Evolutionary conservation across 2,888 invertebrate species (phyloP).

Genomic region (Tortricodes alternella): DNA sequence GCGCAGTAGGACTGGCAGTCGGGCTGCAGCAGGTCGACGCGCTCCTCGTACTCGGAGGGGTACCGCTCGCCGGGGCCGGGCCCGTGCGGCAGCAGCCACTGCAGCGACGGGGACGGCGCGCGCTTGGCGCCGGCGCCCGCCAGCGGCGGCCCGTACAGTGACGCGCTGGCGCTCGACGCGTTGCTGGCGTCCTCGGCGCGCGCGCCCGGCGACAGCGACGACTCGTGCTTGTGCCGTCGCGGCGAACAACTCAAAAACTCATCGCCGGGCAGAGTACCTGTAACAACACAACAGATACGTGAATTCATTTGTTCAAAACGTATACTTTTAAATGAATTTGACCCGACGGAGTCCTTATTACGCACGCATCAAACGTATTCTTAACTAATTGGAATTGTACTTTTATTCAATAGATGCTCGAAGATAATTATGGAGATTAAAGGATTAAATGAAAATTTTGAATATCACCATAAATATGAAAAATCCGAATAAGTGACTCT

Average conservation of each 20-base stretch:
- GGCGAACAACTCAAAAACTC: constrained; percentile 87
- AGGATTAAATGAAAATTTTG: too few relatives aligned
- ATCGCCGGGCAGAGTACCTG: constrained; percentile 91
- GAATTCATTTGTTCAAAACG: background rate
- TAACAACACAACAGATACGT: constrained; percentile 57
- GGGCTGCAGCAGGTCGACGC: constrained; percentile 79
- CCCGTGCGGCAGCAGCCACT: constrained; percentile 88
- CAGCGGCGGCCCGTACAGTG: constrained; percentile 76
- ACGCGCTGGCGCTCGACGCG: constrained; percentile 85
- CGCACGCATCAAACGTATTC: too few relatives aligned
- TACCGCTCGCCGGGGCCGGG: constrained; percentile 87
- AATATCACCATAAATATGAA: too few relatives aligned
- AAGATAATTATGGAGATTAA: too few relatives aligned
- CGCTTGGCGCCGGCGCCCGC: constrained; percentile 65
- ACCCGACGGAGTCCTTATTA: too few relatives aligned
- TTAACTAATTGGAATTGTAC: too few relatives aligned
- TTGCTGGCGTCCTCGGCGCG: constrained; percentile 90
- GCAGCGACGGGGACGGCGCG: constrained; percentile 82
- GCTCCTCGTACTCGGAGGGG: constrained; percentile 87
- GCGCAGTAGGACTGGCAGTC: constrained; percentile 64
- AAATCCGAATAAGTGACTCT: too few relatives aligned
- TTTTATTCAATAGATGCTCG: too few relatives aligned
- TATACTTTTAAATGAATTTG: constrained; percentile 14
- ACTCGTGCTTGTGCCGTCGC: constrained; percentile 84
- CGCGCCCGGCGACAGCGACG: constrained; percentile 85